phyloP scores from a whole-genome alignment of 1,140 invertebrate species.

The Solenopsis invicta region DNA sequence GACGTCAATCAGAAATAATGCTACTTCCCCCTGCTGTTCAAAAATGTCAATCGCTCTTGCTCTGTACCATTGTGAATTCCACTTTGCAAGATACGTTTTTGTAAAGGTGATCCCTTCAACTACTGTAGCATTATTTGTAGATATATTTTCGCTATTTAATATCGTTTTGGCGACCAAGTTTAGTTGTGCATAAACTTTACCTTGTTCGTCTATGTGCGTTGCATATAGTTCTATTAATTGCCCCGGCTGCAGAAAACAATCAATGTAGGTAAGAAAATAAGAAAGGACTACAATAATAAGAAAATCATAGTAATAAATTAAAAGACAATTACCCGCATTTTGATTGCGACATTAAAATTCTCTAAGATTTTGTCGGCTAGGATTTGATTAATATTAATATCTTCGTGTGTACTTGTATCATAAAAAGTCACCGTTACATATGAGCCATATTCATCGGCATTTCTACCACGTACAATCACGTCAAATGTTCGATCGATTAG shows the following conservation, averaged over 20 bases:
- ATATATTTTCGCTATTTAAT: conserved; percentile 75
- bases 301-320: conserved; percentile 8
- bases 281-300: not conserved
- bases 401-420: conserved; percentile 69
- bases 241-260: conserved; percentile 72
- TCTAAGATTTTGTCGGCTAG: conserved; percentile 76
- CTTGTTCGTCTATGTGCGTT: conserved; percentile 82
- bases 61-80: conserved; percentile 80
- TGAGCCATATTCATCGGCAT: conserved; percentile 44
- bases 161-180: conserved; percentile 81
- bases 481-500: conserved; percentile 68
- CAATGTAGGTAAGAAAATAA: not conserved
- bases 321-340: conserved; percentile 29
- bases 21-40: conserved; percentile 67
- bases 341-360: conserved; percentile 59
- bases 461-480: conserved; percentile 57
- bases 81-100: conserved; percentile 83
- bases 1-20: conserved; percentile 85
- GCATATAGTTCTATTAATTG: conserved; percentile 83
- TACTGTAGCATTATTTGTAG: conserved; percentile 61
- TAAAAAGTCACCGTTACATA: conserved; percentile 71
- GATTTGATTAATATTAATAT: conserved; percentile 80
- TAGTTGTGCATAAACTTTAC: conserved; percentile 86
- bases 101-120: conserved; percentile 64
- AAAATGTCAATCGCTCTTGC: conserved; percentile 79